Evolutionary conservation across 2,888 invertebrate species (phyloP), one percentile per base, ranked within the genome.

Genomic region (Melinopterus prodromus): DNA sequence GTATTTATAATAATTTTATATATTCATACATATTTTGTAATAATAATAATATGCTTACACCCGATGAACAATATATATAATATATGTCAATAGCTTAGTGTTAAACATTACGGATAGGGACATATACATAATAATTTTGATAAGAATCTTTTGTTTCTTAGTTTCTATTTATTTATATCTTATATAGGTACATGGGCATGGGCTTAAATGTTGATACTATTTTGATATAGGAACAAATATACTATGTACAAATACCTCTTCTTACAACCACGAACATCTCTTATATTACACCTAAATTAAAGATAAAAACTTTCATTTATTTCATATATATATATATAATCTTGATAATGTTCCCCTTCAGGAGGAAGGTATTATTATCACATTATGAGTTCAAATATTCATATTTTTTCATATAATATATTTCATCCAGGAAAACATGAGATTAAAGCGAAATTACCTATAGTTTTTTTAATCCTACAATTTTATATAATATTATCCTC

Each of bases 331-430:
- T n/a, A 53, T 53, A 53, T 53, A 53, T 53, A 53, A 53, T 53
- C 53, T 53, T 69, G 77, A 77, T 69, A 77, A 14, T 77, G 16
- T 69, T 77, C 53, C 53, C 69, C 77, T 69, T 69, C 69, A 36
- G 36, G 77, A 53, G 36, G 77, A 53, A 77, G 37, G 53, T 38
- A 38, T 36, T 83, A 81, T 78, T 85, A 85, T 85, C 85, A 85
- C 85, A 85, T 83, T 85, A 84, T 84, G 85, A 85, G 85, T 85
- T 85, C 84, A 84, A 77, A 83, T 82, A 80, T 84, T 81, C 75
- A 76, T 81, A 81, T 72, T 79, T 80, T 74, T 78, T 78, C 80
- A 80, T 79, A 77, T 78, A 81, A 82, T 80, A 35, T 16, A 69
- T 77, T 69, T 53, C 53, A 53, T 53, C 12, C 53, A 53, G 9